These are phyloP conservation scores for Zapus hudsonius DNA, from an alignment of 2,113 vertebrate genomes.

Conservation along the genomic window DNA sequence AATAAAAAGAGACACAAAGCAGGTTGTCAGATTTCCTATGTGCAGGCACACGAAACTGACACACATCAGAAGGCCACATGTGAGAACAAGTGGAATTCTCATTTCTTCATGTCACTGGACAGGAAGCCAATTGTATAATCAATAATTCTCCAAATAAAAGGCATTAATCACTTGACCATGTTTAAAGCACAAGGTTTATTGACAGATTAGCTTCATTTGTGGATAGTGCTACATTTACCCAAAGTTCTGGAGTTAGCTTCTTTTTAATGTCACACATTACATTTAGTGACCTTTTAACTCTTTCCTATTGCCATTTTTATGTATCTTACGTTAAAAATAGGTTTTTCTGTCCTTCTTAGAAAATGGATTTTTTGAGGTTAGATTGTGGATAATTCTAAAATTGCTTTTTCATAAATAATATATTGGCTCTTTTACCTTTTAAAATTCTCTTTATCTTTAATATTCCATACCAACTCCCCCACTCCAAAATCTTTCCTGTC, in stretches of 20 bases:
- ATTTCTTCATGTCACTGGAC: background rate
- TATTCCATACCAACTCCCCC: background rate
- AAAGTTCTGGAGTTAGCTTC: background rate
- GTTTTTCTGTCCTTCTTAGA: background rate
- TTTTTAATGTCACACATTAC: background rate
- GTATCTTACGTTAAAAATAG: background rate
- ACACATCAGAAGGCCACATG: background rate
- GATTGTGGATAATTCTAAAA: background rate
- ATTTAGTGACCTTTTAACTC: background rate
- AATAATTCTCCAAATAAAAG: slow-evolving; percentile 16
- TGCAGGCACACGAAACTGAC: background rate
- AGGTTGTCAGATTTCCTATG: background rate
- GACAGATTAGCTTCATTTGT: background rate
- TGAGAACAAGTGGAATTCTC: background rate
- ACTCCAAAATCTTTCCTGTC: background rate
- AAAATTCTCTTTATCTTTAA: background rate
- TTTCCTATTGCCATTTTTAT: background rate
- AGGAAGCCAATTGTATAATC: slow-evolving; percentile 26
- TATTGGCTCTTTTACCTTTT: background rate
- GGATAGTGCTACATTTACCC: background rate
- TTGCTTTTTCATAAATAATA: background rate
- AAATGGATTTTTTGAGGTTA: background rate
- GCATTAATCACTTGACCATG: background rate
- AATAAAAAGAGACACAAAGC: background rate
- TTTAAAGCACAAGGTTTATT: background rate